A percentile compares a stretch with the other conserved stretches of the same genome.
Evolutionary conservation across 2,797 vertebrate species (phyloP).

Genomic region (Smutsia temminckii): DNA sequence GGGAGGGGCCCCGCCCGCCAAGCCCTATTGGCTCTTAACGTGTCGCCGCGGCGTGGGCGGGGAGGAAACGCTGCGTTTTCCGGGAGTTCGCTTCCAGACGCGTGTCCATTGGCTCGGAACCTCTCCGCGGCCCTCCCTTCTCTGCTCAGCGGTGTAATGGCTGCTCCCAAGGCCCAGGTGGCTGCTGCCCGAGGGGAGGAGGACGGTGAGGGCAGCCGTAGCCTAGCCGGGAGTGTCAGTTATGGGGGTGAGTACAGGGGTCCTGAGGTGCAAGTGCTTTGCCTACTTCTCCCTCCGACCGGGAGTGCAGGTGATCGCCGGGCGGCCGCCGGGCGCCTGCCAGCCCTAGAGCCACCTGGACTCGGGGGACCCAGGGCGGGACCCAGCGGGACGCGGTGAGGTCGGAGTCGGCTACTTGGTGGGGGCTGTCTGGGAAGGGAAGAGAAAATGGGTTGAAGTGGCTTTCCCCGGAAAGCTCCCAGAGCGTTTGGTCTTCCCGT

Average conservation of each 20-base stretch:
- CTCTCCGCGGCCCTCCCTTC: neutral
- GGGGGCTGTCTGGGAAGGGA: neutral
- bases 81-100: neutral
- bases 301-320: neutral
- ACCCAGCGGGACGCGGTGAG: neutral
- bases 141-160: constrained; percentile 23
- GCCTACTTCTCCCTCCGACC: neutral
- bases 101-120: constrained; percentile 15
- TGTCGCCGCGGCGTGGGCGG: neutral
- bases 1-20: neutral
- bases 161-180: constrained; percentile 11
- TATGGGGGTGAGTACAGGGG: constrained; percentile 62
- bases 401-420: neutral
- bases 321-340: neutral
- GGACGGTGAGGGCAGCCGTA: too few species aligned
- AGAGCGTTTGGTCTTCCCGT: neutral
- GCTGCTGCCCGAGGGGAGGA: neutral
- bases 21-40: constrained; percentile 20
- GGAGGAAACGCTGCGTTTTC: neutral
- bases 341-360: neutral
- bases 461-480: neutral
- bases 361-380: neutral
- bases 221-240: neutral
- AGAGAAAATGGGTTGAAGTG: neutral
- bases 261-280: neutral